phyloP scores from a whole-genome alignment of 2,888 invertebrate genomes.

The Therioaphis trifolii region DNA sequence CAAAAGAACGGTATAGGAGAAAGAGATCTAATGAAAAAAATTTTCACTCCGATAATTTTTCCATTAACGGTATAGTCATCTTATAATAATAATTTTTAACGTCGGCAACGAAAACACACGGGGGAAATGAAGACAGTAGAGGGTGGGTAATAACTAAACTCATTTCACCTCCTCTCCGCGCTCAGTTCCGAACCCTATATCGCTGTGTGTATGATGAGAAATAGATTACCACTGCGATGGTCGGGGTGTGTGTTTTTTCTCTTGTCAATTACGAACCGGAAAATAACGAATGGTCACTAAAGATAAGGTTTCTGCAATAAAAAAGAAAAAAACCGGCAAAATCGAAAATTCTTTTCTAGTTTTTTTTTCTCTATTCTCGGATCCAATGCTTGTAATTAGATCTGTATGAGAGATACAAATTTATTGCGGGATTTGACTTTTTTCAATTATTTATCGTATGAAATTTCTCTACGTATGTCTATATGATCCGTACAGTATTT shows the following conservation, averaged over 20 bases:
- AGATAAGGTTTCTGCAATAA: constrained; percentile 61
- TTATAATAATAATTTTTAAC: constrained; percentile 60
- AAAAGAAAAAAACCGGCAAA: constrained; percentile 34
- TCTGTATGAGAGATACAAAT: constrained; percentile 23
- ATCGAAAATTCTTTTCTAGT: constrained; percentile 32
- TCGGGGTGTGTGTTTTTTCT: constrained; percentile 52
- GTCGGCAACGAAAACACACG: constrained; percentile 30
- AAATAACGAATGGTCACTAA: constrained; percentile 61
- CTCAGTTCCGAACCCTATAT: constrained; percentile 22
- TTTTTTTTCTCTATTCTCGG: constrained; percentile 5
- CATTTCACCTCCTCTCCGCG: constrained; percentile 41
- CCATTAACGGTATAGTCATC: constrained; percentile 48
- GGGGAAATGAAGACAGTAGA: background rate
- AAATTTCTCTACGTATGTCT: background rate
- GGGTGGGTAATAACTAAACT: constrained; percentile 59
- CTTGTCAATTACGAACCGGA: constrained; percentile 62
- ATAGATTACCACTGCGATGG: constrained; percentile 37
- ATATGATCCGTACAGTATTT: too few relatives aligned
- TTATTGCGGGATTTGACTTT: constrained; percentile 17
- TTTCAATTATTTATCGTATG: constrained; percentile 6
- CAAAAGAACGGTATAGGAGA: constrained; percentile 4
- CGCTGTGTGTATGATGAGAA: constrained; percentile 53
- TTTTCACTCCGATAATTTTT: constrained; percentile 60
- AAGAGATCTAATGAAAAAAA: constrained; percentile 46
- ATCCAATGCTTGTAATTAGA: constrained; percentile 35